Base-by-base conservation (phyloP, 2,888 invertebrate species). In the Fragum fragum region DNA sequence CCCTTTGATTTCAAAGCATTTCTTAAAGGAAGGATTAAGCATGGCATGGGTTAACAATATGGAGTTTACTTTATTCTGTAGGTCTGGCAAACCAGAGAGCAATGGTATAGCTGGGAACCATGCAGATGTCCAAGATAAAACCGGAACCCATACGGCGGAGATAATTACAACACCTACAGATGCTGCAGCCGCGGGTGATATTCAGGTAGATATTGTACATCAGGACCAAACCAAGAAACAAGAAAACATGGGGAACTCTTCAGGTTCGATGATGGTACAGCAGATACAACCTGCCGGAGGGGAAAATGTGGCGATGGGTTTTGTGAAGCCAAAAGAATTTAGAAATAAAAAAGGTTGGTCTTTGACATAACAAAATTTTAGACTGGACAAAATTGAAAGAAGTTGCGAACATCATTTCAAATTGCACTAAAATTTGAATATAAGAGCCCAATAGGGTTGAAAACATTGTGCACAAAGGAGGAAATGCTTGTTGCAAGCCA, bases 101-200 rank as follows among this genome's bases (percentile, higher is more conserved):
- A n/a, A 61, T 61, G 61, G 29, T 32, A n/a, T 29, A n/a, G 32
- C 59, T 23, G 70, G 53, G 28, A 18, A n/a, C 70, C 70, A 70
- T 11, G 9, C 16, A 11, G 29, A 18, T 6, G n/a, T 32, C 16
- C 3, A 23, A 59, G 59, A 39, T 42, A 1, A 11, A 18, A 26
- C 57, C 6, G 76, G 73, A n/a, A 66, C 55, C 42, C 39, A 72
- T 6, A 73, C 79, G n/a, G 68, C 83, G 11, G 79, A 83, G 29
- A 69, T 79, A 14, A 39, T 79, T 6, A 66, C 79, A 7, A 83
- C 83, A 36, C 79, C 83, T 14, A 83, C 83, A 0, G 79, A 83
- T 23, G 76, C 76, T 53, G 79, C 77, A 14, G 79, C 83, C 23
- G 79, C 83, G 1, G 83, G 79, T 3, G 79, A 76, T 32, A 61